Conservation (phyloP, 2,797 vertebrate genomes). For the Menidia menidia region DNA sequence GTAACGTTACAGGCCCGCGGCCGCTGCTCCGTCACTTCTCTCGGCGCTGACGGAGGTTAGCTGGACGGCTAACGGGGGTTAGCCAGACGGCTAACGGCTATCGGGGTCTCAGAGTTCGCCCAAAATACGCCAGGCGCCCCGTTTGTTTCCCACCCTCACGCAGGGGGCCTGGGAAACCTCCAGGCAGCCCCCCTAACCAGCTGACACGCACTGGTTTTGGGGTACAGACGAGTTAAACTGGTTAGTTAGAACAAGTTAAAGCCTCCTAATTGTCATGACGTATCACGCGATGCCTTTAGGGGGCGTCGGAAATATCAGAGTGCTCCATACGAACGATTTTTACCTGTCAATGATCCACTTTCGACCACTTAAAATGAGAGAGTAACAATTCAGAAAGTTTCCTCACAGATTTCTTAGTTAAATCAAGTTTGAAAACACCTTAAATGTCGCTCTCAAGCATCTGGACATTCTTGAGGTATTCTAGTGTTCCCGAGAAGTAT, state of each 20-base stretch:
- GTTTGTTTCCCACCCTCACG: too few relatives aligned
- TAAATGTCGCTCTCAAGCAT: too few relatives aligned
- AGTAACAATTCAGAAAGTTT: too few relatives aligned
- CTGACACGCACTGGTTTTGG: background rate
- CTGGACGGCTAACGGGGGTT: constrained; percentile 54
- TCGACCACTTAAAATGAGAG: too few relatives aligned
- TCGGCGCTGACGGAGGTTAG: constrained; percentile 40
- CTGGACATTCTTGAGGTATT: too few relatives aligned
- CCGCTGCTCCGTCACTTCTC: constrained; percentile 30
- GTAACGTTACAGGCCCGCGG: constrained; percentile 21
- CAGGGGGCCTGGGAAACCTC: rapidly evolving
- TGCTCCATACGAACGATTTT: background rate
- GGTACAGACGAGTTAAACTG: constrained; percentile 7
- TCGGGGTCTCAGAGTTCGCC: background rate
- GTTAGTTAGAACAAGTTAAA: constrained; percentile 61
- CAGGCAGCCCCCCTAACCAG: rapidly evolving
- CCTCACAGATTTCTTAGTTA: too few relatives aligned
- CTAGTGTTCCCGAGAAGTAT: too few relatives aligned
- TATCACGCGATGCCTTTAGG: constrained; percentile 50
- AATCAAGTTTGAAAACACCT: too few relatives aligned
- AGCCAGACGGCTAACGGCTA: constrained; percentile 45
- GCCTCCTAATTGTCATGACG: constrained; percentile 68
- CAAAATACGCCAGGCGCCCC: too few relatives aligned
- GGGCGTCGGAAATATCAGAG: constrained; percentile 10
- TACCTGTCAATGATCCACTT: background rate